Percentiles rank a stretch among this genome's conserved stretches.
phyloP scores from a whole-genome alignment of 2,797 vertebrate species.

The Diglossa cyanea region DNA sequence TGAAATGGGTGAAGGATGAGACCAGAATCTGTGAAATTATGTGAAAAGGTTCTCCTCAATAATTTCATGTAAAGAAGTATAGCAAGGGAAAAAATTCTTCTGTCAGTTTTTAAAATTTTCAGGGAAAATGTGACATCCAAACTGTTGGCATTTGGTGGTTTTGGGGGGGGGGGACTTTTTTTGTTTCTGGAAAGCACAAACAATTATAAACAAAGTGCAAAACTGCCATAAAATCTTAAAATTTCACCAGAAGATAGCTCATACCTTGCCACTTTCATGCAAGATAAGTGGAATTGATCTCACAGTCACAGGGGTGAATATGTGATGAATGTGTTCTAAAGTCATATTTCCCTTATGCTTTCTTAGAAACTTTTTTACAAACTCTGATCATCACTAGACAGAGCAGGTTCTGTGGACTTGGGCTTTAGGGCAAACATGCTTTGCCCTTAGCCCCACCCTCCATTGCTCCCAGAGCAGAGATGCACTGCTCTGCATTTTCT shows the following conservation, averaged over 20 bases:
- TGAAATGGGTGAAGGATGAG: neutral
- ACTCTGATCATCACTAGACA: neutral
- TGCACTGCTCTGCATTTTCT: neutral
- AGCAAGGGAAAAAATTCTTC: neutral
- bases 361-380: neutral
- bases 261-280: neutral
- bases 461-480: neutral
- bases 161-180: too few species aligned
- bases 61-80: neutral
- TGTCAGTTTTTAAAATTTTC: neutral
- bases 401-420: neutral
- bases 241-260: neutral
- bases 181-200: neutral
- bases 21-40: neutral
- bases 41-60: neutral
- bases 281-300: neutral
- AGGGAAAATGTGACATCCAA: neutral
- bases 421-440: rapidly evolving
- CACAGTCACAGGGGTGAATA: neutral
- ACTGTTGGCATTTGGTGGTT: neutral
- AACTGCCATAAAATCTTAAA: neutral
- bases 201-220: neutral
- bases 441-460: neutral
- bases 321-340: neutral
- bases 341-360: rapidly evolving